These are phyloP conservation scores for Eulithis testata DNA, from an alignment of 2,888 invertebrate species.

Conservation along the genomic window DNA sequence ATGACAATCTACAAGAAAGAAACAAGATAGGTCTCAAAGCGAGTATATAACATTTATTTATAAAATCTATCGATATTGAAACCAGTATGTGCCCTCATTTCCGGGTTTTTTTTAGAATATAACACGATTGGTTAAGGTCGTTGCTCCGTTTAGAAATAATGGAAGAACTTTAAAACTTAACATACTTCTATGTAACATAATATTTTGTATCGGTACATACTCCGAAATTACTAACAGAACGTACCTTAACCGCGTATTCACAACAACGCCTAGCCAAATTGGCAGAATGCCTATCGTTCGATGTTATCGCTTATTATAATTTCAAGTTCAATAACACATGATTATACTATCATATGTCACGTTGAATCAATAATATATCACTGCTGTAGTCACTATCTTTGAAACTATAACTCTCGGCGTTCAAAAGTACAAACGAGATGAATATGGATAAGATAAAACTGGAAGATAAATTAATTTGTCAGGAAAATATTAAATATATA, in stretches of 20 bases:
- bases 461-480: conserved; percentile 10
- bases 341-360: conserved; percentile 20
- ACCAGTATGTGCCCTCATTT: conserved; percentile 62
- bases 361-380: conserved; percentile 14
- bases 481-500: conserved; percentile 19
- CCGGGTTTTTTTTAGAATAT: conserved; percentile 47
- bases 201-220: conserved; percentile 56
- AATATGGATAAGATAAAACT: conserved; percentile 20
- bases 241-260: conserved; percentile 59
- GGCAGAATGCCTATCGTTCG: conserved; percentile 59
- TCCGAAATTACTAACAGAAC: conserved; percentile 61
- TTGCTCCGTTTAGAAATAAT: conserved; percentile 65
- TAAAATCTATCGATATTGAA: conserved; percentile 54
- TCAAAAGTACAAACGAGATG: neutral
- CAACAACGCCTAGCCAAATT: conserved; percentile 56
- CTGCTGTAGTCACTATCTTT: neutral
- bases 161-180: conserved; percentile 75
- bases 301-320: conserved; percentile 45
- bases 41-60: conserved; percentile 47
- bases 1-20: conserved; percentile 48
- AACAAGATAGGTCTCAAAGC: conserved; percentile 54
- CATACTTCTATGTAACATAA: conserved; percentile 64
- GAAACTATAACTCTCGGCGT: neutral
- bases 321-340: conserved; percentile 52
- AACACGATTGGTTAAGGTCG: conserved; percentile 50